Conservation (phyloP, 1,140 invertebrate genomes). For the Drosophila lowei region DNA sequence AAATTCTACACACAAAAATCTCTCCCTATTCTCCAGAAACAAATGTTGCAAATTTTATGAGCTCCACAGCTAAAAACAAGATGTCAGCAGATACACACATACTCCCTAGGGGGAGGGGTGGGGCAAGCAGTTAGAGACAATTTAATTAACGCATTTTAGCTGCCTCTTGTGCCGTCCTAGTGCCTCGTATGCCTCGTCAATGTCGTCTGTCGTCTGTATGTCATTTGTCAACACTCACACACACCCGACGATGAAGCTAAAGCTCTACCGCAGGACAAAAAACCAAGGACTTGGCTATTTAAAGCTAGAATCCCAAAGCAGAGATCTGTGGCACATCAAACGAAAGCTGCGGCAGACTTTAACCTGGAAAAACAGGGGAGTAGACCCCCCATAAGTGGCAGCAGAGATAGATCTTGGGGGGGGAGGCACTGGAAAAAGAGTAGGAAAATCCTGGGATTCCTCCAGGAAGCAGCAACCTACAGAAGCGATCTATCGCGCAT, state of each 20-base stretch:
- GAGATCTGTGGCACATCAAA: background rate
- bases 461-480: too few species aligned
- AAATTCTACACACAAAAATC: constrained; percentile 73
- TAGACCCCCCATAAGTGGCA: background rate
- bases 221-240: constrained; percentile 53
- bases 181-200: background rate
- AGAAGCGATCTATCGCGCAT: constrained; percentile 30
- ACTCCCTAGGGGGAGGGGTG: background rate
- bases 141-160: constrained; percentile 77
- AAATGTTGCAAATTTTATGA: constrained; percentile 77
- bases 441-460: constrained; percentile 21
- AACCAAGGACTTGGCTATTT: background rate
- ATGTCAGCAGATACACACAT: constrained; percentile 45
- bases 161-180: constrained; percentile 6
- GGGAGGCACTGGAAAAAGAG: too few species aligned
- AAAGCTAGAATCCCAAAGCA: background rate
- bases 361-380: background rate
- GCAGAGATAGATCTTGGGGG: too few species aligned
- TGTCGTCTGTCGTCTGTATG: constrained; percentile 48
- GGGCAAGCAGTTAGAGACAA: constrained; percentile 62
- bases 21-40: constrained; percentile 25
- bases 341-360: too few species aligned
- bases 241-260: constrained; percentile 12
- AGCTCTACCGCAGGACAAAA: background rate
- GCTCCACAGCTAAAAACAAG: constrained; percentile 64